Evolutionary conservation across 2,888 invertebrate species (phyloP).

Genomic region (Dinocampus coccinellae): DNA sequence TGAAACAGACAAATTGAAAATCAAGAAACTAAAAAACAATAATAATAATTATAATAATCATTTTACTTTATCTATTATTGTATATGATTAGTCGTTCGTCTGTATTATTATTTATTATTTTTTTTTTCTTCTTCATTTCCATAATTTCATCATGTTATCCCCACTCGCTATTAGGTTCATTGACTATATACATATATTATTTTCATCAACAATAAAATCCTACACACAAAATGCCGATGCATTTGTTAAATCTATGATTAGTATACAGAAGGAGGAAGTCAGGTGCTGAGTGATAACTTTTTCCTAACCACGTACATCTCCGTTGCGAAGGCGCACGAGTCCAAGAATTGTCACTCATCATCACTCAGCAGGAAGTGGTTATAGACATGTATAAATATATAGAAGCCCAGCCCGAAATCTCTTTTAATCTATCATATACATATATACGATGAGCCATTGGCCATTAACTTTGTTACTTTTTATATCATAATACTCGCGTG

Average conservation of each 20-base stretch:
- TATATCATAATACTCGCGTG: slow-evolving; percentile 5
- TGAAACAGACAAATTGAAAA: not conserved
- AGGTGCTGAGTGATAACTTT: slow-evolving; percentile 41
- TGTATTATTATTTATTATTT: too few relatives aligned
- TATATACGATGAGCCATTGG: not conserved
- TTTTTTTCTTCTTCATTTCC: too few relatives aligned
- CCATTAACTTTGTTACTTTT: not conserved
- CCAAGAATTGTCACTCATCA: slow-evolving; percentile 17
- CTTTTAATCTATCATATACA: not conserved
- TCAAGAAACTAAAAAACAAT: not conserved
- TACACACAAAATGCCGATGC: not conserved
- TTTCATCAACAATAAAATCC: slow-evolving; percentile 2
- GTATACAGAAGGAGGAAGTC: slow-evolving; percentile 39
- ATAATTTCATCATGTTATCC: not conserved
- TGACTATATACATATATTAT: not conserved
- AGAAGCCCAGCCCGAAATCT: not conserved
- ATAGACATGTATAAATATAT: not conserved
- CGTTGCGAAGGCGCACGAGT: slow-evolving; percentile 3
- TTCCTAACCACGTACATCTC: slow-evolving; percentile 16
- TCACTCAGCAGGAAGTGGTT: slow-evolving; percentile 7
- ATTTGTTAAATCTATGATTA: slow-evolving; percentile 13
- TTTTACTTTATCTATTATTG: not conserved
- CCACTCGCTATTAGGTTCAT: not conserved
- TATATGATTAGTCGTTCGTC: not conserved
- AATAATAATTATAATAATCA: not conserved